Evolutionary conservation across 2,888 invertebrate genomes (phyloP).

Genomic region (Agrilus mali): DNA sequence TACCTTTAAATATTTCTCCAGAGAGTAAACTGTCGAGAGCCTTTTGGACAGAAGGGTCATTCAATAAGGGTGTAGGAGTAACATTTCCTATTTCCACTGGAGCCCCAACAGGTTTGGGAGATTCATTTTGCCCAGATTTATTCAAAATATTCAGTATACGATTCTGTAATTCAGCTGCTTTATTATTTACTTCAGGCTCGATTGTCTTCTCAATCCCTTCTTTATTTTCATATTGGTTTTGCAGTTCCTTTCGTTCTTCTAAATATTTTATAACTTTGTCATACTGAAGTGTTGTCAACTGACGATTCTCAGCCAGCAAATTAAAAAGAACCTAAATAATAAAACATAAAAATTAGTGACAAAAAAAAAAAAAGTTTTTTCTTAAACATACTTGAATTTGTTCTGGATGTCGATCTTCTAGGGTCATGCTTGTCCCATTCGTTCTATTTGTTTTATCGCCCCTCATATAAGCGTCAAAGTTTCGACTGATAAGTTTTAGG

Average conservation of each 20-base stretch:
- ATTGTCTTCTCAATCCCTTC: slow-evolving; percentile 43
- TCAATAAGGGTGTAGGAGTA: slow-evolving; percentile 41
- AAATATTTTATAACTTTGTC: slow-evolving; percentile 63
- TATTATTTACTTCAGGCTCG: slow-evolving; percentile 35
- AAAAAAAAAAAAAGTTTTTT: background rate
- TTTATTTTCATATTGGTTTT: slow-evolving; percentile 61
- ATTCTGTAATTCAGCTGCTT: slow-evolving; percentile 61
- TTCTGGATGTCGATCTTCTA: slow-evolving; percentile 45
- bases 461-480: slow-evolving; percentile 50
- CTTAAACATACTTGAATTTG: slow-evolving; percentile 41
- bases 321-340: slow-evolving; percentile 56
- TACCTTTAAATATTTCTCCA: slow-evolving; percentile 43
- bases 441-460: slow-evolving; percentile 29
- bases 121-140: slow-evolving; percentile 29
- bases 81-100: slow-evolving; percentile 17
- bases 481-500: slow-evolving; percentile 59
- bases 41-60: slow-evolving; percentile 66
- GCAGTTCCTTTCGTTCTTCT: slow-evolving; percentile 60
- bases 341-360: slow-evolving; percentile 15
- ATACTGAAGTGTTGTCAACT: slow-evolving; percentile 64
- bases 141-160: slow-evolving; percentile 69
- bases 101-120: slow-evolving; percentile 24
- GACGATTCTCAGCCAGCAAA: slow-evolving; percentile 69
- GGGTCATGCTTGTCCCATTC: slow-evolving; percentile 21
- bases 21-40: slow-evolving; percentile 58